Base-by-base conservation (phyloP, 2,113 vertebrate genomes). In the Mormyrus lacerda region DNA sequence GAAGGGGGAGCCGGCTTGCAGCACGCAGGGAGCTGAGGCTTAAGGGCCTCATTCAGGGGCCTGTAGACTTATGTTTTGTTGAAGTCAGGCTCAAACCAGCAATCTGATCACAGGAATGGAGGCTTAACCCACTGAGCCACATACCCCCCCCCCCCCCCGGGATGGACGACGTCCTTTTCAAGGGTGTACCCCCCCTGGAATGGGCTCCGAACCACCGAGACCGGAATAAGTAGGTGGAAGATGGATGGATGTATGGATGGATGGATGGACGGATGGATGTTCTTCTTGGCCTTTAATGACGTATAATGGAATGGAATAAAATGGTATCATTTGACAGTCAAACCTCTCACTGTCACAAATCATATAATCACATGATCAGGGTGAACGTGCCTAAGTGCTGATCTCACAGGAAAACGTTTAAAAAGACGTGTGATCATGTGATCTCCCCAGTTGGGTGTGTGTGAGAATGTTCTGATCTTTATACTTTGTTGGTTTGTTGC, bases 341-440 rank as follows among this genome's bases (percentile, higher is more conserved):
- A 3, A 73, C 3, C 27, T 27, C 24, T 73, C 31, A 35, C 31
- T 73, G 65, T 35, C 3, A 73, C 65, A 31, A 35, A 31, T 73
- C 65, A 73, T 3, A 73, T 31, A 35, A 73, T 73, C 42, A 44
- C 61, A 55, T 42, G 53, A 61, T 61, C 17, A 35, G 39, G 35
- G 55, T 45, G 55, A 42, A 27, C 31, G 8, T 42, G 31, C 17
- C 42, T 27, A 45, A 88, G 61, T 27, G 17, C 35, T 58, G 17
- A 4, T n/a, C 42, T n/a, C 42, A 17, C 91, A 85, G 55, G 91
- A 4, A 2, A 50, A 2, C 89, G 47, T 89, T 89, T 44, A 83
- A 73, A 35, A 35, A 88, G 86, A 84, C 24, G 27, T 3, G 42
- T 27, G 48, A 10, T 17, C 79, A 47, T 42, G 42, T 84, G 44